Evolutionary conservation across 2,797 vertebrate species (phyloP).

Genomic region (Parambassis ranga): DNA sequence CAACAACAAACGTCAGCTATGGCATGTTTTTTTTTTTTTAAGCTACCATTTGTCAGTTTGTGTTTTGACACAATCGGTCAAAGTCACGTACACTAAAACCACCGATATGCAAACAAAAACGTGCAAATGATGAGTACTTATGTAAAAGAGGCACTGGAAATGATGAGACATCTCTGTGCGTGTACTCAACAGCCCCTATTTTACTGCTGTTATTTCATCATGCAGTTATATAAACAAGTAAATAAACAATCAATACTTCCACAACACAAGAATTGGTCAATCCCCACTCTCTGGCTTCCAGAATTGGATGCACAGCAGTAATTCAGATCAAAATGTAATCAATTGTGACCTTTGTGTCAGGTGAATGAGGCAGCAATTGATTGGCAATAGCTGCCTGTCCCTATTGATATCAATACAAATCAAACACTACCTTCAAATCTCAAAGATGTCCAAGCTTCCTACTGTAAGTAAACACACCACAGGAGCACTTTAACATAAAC

Average conservation of each 20-base stretch:
- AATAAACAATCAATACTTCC: slow-evolving; percentile 46
- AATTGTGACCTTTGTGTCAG: background rate
- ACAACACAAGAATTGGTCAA: slow-evolving; percentile 18
- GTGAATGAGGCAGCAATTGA: background rate
- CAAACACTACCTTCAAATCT: background rate
- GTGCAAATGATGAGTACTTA: background rate
- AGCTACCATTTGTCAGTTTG: background rate
- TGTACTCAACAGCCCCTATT: slow-evolving; percentile 8
- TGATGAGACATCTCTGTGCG: background rate
- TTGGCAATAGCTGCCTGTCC: background rate
- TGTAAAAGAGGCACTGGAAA: no score
- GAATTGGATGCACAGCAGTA: background rate
- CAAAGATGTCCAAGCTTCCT: background rate
- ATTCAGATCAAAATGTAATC: slow-evolving; percentile 23
- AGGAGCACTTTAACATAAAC: background rate
- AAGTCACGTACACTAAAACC: no score
- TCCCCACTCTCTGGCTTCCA: background rate
- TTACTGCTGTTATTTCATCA: slow-evolving; percentile 17
- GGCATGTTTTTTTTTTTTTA: slow-evolving; percentile 1
- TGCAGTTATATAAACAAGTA: slow-evolving; percentile 53
- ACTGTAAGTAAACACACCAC: slow-evolving; percentile 17
- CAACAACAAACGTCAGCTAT: slow-evolving; percentile 20
- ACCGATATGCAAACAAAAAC: background rate
- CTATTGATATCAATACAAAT: background rate
- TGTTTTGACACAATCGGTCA: no score